Evolutionary conservation across 2,113 vertebrate genomes (phyloP).

Genomic region (Carassius auratus): DNA sequence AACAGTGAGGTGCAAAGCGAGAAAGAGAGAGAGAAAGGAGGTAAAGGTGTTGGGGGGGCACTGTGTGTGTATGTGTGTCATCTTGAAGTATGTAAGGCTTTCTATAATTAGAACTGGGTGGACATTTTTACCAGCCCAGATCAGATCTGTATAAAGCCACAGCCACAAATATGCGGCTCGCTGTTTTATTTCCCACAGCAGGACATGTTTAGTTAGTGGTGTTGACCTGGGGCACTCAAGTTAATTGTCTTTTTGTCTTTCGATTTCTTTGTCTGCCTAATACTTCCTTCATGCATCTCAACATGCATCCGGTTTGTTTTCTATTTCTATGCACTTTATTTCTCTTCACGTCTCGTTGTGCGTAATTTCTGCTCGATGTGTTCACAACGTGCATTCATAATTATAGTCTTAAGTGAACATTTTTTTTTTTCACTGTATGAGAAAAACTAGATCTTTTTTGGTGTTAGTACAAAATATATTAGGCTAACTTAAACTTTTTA

Average conservation of each 20-base stretch:
- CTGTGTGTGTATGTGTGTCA: conserved; percentile 57
- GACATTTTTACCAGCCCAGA: conserved; percentile 38
- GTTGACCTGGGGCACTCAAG: conserved; percentile 43
- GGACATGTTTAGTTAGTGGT: background rate
- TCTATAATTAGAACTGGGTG: conserved; percentile 46
- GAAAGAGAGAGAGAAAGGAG: conserved; percentile 51
- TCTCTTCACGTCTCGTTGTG: background rate
- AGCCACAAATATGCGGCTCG: background rate
- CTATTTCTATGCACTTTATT: background rate
- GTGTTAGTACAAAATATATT: background rate
- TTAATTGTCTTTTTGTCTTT: conserved; percentile 32
- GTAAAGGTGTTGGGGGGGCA: conserved; percentile 59
- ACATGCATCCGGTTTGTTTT: background rate
- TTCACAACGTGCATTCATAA: background rate
- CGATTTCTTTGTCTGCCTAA: conserved; percentile 11
- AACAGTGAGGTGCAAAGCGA: conserved; percentile 63
- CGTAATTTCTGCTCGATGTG: background rate
- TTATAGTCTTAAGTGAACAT: background rate
- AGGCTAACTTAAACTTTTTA: no score
- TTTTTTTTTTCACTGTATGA: background rate
- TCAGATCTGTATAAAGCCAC: conserved; percentile 19
- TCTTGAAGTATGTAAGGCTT: conserved; percentile 42
- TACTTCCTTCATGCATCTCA: background rate
- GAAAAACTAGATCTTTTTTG: background rate
- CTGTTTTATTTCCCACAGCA: conserved; percentile 19